phyloP scores from a whole-genome alignment of 2,888 invertebrate species.

The Apotomis capreana region DNA sequence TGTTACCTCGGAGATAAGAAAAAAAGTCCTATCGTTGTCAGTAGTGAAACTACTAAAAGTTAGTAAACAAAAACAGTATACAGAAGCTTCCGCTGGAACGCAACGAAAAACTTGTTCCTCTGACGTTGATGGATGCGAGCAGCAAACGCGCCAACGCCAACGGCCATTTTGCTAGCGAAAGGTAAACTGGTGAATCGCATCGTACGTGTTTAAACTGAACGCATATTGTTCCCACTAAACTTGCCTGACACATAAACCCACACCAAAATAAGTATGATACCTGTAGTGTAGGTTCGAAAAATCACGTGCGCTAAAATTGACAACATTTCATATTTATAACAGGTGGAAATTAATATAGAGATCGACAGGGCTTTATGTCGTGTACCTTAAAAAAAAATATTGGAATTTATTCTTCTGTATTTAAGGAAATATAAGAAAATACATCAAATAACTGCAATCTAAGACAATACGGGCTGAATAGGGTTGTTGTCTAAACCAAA shows the following conservation, averaged over 20 bases:
- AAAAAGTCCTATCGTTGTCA: constrained; percentile 38
- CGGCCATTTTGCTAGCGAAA: constrained; percentile 58
- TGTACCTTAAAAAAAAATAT: too few relatives aligned
- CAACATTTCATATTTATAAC: too few relatives aligned
- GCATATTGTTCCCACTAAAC: constrained; percentile 19
- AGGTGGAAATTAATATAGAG: too few relatives aligned
- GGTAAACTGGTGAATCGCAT: constrained; percentile 55
- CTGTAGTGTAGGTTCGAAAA: not conserved
- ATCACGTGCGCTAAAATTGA: not conserved
- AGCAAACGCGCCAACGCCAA: constrained; percentile 61
- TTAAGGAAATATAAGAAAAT: too few relatives aligned
- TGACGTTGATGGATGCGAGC: constrained; percentile 79
- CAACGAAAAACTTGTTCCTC: constrained; percentile 74
- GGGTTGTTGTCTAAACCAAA: too few relatives aligned
- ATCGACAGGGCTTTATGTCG: too few relatives aligned
- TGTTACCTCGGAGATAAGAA: constrained; percentile 24
- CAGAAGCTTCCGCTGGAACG: constrained; percentile 67
- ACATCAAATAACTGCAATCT: too few relatives aligned
- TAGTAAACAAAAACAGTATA: constrained; percentile 75
- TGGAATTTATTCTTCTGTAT: too few relatives aligned
- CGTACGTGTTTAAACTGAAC: constrained; percentile 43
- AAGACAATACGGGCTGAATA: too few relatives aligned
- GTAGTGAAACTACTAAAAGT: constrained; percentile 56
- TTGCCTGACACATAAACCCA: not conserved
- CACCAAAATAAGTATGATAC: not conserved